These are phyloP conservation scores for Amaurobius ferox DNA, from an alignment of 2,888 invertebrate species.

Conservation along the genomic window DNA sequence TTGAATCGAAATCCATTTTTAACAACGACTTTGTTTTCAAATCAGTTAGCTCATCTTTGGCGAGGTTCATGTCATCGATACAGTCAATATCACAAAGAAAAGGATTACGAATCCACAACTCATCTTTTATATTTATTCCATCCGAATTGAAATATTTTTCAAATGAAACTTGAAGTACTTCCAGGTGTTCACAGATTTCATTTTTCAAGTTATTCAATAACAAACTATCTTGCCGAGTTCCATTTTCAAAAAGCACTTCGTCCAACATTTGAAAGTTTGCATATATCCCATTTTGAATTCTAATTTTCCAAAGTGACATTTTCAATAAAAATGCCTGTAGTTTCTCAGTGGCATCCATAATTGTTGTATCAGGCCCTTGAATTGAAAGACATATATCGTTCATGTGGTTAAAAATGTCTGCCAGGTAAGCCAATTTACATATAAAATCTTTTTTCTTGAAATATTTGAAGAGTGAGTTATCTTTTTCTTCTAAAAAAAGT, in stretches of 20 bases:
- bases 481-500: constrained; percentile 21
- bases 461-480: constrained; percentile 28
- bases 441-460: constrained; percentile 31
- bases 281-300: constrained; percentile 14
- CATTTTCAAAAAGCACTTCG: constrained; percentile 22
- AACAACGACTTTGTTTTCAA: constrained; percentile 27
- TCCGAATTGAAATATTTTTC: constrained; percentile 22
- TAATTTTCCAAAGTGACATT: constrained; percentile 11
- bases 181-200: not conserved
- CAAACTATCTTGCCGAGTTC: constrained; percentile 14
- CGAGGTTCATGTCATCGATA: constrained; percentile 20
- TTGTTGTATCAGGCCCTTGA: constrained; percentile 20
- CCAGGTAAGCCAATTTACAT: constrained; percentile 26
- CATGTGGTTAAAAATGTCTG: constrained; percentile 26
- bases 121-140: constrained; percentile 16
- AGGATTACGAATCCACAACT: constrained; percentile 22
- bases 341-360: constrained; percentile 20
- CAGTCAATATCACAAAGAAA: constrained; percentile 17
- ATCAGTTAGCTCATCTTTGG: constrained; percentile 27
- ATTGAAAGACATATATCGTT: constrained; percentile 24
- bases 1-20: constrained; percentile 16
- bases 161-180: constrained; percentile 4
- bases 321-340: constrained; percentile 11
- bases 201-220: constrained; percentile 1
- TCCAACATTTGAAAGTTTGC: constrained; percentile 20